Evolutionary conservation across 2,888 invertebrate genomes (phyloP).

Genomic region (Nymphalis polychloros): DNA sequence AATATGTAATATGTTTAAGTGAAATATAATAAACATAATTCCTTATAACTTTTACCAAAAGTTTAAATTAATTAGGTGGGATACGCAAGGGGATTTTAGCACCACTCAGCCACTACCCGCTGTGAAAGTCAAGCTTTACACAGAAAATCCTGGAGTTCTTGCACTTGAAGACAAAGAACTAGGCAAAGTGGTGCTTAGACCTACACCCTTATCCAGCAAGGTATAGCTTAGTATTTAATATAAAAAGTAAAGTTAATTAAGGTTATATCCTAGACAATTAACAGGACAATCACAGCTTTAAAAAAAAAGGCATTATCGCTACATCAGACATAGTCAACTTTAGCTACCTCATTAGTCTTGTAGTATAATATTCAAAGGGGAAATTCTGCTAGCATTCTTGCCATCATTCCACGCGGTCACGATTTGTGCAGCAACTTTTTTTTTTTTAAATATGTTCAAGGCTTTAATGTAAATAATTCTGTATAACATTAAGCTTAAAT

Average conservation of each 20-base stretch:
- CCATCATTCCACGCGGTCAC: no score
- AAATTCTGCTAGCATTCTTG: no score
- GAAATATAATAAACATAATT: background rate
- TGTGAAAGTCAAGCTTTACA: conserved; percentile 98
- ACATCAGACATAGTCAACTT: no score
- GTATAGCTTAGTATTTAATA: conserved; percentile 64
- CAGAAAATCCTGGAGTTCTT: conserved; percentile 98
- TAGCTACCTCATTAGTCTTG: no score
- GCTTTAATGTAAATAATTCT: no score
- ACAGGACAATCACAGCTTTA: no score
- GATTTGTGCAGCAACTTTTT: no score
- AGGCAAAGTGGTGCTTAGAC: conserved; percentile 94
- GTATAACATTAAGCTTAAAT: no score
- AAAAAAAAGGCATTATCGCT: no score
- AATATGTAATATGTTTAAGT: background rate
- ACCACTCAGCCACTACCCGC: conserved; percentile 98
- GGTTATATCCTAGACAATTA: no score
- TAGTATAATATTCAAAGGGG: no score
- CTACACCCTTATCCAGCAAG: conserved; percentile 93
- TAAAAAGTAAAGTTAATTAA: background rate
- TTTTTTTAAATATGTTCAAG: no score
- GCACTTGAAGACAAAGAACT: conserved; percentile 99
- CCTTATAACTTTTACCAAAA: background rate
- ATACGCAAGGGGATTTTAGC: conserved; percentile 99
- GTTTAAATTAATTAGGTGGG: conserved; percentile 91